Conservation (phyloP, 2,888 invertebrate genomes). For the Petrolisthes manimaculis region DNA sequence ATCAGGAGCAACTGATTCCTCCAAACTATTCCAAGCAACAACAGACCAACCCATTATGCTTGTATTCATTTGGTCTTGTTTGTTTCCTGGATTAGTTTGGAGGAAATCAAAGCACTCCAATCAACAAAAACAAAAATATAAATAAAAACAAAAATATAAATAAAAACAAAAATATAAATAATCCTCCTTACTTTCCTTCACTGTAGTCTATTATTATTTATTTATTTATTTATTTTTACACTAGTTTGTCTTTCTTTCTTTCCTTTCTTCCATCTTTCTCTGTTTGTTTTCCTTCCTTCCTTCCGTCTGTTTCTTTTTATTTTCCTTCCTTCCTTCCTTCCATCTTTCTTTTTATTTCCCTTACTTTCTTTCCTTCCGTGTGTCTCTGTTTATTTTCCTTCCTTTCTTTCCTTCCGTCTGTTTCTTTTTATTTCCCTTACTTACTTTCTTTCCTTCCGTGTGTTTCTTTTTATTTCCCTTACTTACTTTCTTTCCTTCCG, state of each 20-base stretch:
- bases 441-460: no score
- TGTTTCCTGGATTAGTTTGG: not conserved
- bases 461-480: no score
- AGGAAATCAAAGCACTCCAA: no score
- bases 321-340: not conserved
- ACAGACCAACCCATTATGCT: not conserved
- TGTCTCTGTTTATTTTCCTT: slow-evolving; percentile 5
- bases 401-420: not conserved
- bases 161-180: not conserved
- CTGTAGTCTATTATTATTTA: not conserved
- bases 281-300: not conserved
- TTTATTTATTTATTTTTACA: not conserved
- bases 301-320: no score
- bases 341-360: not conserved
- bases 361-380: not conserved
- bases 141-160: not conserved
- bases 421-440: no score
- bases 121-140: no score
- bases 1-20: no score
- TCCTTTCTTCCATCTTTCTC: not conserved
- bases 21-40: no score
- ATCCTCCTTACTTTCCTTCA: not conserved
- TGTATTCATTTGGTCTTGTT: slow-evolving; percentile 38
- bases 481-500: no score
- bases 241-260: not conserved